A percentile compares a stretch with the other conserved stretches of the same genome.
Conservation (phyloP, 2,797 vertebrate genomes). For the Pipistrellus nathusii region DNA sequence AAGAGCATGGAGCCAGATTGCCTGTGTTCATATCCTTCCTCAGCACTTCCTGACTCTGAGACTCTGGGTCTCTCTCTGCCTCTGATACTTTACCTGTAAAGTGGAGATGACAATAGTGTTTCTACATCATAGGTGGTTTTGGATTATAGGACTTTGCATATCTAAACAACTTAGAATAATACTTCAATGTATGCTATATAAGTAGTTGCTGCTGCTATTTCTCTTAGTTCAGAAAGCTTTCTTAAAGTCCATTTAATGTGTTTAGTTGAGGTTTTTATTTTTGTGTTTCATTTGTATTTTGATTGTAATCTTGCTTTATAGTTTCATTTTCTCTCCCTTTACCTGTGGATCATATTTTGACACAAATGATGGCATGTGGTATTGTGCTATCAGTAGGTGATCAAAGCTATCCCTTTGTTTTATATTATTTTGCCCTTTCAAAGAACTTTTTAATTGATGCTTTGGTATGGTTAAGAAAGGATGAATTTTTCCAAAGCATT, state of each 20-base stretch:
- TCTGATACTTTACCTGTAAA: background rate
- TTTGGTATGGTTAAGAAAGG: background rate
- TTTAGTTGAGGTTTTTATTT: constrained; percentile 52
- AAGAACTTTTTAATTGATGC: constrained; percentile 41
- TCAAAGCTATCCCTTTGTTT: constrained; percentile 27
- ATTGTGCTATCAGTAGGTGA: constrained; percentile 19
- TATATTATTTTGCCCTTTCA: constrained; percentile 40
- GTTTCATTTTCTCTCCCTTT: constrained; percentile 35
- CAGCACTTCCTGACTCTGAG: background rate
- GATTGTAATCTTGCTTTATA: constrained; percentile 13
- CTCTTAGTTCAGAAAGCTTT: background rate
- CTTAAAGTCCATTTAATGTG: background rate
- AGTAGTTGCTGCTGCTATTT: background rate
- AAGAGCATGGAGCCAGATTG: background rate
- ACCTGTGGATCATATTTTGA: background rate
- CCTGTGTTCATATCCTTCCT: background rate
- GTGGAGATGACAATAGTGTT: background rate
- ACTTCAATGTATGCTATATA: background rate
- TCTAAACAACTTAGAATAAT: background rate
- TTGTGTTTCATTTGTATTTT: constrained; percentile 39
- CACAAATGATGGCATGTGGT: background rate
- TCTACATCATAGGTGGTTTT: background rate
- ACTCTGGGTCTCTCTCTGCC: background rate
- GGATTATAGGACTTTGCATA: background rate
- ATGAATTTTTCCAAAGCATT: background rate